Base-by-base conservation (phyloP, 2,113 vertebrate genomes). In the Dasyurus viverrinus region DNA sequence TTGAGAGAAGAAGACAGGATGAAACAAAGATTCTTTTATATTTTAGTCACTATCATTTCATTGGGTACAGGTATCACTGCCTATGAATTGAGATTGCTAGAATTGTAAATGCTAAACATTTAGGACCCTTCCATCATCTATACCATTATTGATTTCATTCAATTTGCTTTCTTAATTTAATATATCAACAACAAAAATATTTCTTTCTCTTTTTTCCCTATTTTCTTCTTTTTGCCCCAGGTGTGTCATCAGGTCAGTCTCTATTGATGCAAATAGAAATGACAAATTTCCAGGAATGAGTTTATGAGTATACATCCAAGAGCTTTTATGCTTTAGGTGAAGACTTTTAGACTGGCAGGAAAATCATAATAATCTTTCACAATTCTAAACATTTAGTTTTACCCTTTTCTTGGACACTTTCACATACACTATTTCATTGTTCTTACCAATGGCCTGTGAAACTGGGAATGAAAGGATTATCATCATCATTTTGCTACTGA, bases 241-340 rank as follows among this genome's bases (percentile, higher is more conserved):
- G n/a, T 42, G n/a, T 22, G n/a, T 0, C 16, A 84, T 84, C 68
- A 42, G 94, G 97, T 97, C 97, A 96, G 95, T 96, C 54, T 94
- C 93, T 93, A 89, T 96, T 94, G 90, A 8, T 94, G 96, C 92
- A 89, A 96, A 96, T 95, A 91, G 94, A 97, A 76, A 92, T 94
- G 93, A 95, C 90, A 95, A 94, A 54, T 24, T 91, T 94, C 94
- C 94, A 94, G 97, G 98, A 97, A 97, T 90, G 42, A 96, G 54
- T 91, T 95, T 93, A 12, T 92, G 96, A 97, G 97, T 97, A 54
- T 1, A 25, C 93, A 97, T 42, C n/a, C 2, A 19, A 84, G 68
- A 84, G n/a, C 68, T 84, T 84, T 84, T 84, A 84, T 84, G n/a
- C 68, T 84, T 22, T 22, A 84, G 68, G 19, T 84, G 68, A 76